Base-by-base conservation (phyloP, 2,113 vertebrate genomes). In the Natator depressus region DNA sequence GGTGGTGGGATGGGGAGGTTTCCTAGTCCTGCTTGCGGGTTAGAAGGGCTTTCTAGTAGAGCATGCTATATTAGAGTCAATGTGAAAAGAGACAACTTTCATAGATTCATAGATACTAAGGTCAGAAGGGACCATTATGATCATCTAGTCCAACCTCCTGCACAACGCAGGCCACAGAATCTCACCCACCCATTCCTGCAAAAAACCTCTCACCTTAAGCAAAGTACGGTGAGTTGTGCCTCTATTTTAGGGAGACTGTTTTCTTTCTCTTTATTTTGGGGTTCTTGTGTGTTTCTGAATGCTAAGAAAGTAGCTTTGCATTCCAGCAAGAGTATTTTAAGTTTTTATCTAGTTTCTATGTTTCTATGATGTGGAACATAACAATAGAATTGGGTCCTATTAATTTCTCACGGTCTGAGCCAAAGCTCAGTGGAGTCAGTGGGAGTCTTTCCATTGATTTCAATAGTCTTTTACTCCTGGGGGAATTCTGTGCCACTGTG, bases 351-450 rank as follows among this genome's bases (percentile, higher is more conserved):
- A 19, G 38, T 20, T 69, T n/a, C 65, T 69, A 6, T 59, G 13
- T 65, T 65, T 65, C 29, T 17, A 9, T 38, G 35, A 19, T n/a
- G 35, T 69, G n/a, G 65, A 69, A 69, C 35, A 69, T 35, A 16
- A 31, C 31, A 35, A 62, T 38, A 38, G 17, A 69, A 38, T 69
- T 69, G 20, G 17, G 35, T 38, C 8, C 65, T 38, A 20, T 69
- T 69, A n/a, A 12, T 88, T 65, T 50, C 46, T 27, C 78, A 35
- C 6, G 10, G 42, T 20, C 31, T 92, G 17, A 69, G 4, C 17
- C 31, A 35, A 69, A n/a, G 35, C 46, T 31, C 55, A 91, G 38
- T 10, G 16, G 75, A 51, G 10, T 0, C 0, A 0, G n/a, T 55
- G 65, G 29, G 35, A 47, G 35, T 24, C 50, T 50, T 87, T 95